Evolutionary conservation across 1,140 invertebrate genomes (phyloP).

Genomic region (Drosophila takahashii): DNA sequence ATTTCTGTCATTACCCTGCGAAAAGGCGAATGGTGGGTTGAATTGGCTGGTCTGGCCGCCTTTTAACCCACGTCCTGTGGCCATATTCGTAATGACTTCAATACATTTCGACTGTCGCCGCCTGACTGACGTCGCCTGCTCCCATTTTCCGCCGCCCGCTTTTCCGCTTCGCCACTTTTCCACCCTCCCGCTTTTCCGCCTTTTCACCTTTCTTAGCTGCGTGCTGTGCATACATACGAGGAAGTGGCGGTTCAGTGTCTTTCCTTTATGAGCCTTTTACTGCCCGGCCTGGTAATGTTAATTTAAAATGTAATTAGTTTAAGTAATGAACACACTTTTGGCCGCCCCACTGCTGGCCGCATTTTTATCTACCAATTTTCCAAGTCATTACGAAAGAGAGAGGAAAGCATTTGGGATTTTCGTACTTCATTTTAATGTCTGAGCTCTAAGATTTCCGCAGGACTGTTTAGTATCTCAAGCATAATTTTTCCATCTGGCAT

Average conservation of each 20-base stretch:
- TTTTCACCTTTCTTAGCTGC: conserved; percentile 49
- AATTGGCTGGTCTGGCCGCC: conserved; percentile 38
- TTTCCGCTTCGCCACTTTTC: conserved; percentile 39
- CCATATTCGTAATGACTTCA: conserved; percentile 82
- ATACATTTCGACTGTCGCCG: conserved; percentile 79
- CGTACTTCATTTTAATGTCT: not conserved
- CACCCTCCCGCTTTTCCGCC: conserved; percentile 15
- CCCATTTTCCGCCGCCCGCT: conserved; percentile 34
- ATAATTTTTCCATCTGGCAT: not conserved
- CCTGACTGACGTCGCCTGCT: conserved; percentile 57
- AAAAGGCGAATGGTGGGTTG: conserved; percentile 47
- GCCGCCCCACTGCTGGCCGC: conserved; percentile 37
- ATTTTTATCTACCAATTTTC: conserved; percentile 49
- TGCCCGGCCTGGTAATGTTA: conserved; percentile 68
- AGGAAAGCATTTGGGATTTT: conserved; percentile 3
- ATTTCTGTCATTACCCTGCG: conserved; percentile 80
- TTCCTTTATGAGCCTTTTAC: conserved; percentile 74
- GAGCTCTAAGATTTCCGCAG: not conserved
- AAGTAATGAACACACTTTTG: conserved; percentile 80
- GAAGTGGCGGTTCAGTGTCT: conserved; percentile 24
- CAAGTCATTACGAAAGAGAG: conserved; percentile 25
- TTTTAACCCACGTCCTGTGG: conserved; percentile 67
- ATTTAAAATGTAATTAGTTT: conserved; percentile 84
- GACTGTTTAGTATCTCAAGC: not conserved
- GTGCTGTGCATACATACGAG: conserved; percentile 72